A percentile compares a stretch with the other conserved stretches of the same genome.
These are phyloP conservation scores for Actinia equina DNA, from an alignment of 64 coral and sea anemone species.

Conservation along the genomic window DNA sequence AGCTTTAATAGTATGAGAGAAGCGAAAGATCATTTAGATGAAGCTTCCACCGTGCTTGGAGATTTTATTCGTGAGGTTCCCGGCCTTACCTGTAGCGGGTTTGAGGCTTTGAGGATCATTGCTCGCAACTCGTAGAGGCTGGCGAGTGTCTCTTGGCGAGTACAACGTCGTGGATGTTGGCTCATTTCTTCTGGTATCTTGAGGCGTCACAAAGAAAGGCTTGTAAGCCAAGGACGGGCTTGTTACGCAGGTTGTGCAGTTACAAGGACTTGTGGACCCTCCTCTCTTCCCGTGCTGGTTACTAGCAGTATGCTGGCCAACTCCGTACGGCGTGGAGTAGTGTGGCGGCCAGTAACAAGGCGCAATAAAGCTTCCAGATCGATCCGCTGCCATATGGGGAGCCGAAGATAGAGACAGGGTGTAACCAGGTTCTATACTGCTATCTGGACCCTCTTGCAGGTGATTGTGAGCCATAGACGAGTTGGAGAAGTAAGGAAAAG, in stretches of 20 bases:
- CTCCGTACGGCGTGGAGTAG: background rate
- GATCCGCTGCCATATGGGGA: background rate
- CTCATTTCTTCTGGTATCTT: background rate
- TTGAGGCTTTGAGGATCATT: background rate
- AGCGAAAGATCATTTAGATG: background rate
- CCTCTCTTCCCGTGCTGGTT: background rate
- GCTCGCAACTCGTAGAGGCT: background rate
- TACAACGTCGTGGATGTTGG: background rate
- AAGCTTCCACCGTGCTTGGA: too few species aligned
- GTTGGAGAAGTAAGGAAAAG: conserved; percentile 4
- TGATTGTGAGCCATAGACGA: background rate
- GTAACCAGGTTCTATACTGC: background rate
- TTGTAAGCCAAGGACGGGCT: background rate
- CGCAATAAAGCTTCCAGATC: background rate
- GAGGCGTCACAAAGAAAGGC: background rate
- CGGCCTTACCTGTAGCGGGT: background rate
- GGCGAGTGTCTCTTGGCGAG: background rate
- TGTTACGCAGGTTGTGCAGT: background rate
- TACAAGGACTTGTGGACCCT: background rate
- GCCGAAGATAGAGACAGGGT: background rate
- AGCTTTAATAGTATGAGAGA: too few species aligned
- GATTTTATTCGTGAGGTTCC: background rate
- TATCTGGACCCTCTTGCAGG: background rate
- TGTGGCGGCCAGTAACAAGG: background rate
- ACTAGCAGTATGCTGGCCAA: background rate